Conservation (phyloP, 2,797 vertebrate species). For the Tamandua tetradactyla region DNA sequence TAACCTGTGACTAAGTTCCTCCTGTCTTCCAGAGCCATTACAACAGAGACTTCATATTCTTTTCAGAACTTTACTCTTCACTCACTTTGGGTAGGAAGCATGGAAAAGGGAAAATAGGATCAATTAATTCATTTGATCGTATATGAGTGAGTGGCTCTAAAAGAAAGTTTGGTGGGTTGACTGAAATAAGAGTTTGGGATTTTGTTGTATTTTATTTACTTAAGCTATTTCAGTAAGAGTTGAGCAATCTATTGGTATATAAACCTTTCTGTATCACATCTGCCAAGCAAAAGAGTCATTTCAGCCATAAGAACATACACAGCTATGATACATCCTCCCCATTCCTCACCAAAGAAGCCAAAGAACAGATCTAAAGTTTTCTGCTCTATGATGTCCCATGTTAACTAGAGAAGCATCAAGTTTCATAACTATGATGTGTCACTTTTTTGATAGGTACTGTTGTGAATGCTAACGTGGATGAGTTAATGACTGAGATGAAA, state of each 20-base stretch:
- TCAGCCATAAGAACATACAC: background rate
- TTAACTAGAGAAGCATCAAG: background rate
- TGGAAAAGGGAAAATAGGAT: background rate
- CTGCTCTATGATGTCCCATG: background rate
- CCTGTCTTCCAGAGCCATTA: background rate
- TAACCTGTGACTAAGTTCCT: background rate
- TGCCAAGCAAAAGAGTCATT: background rate
- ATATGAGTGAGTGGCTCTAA: background rate
- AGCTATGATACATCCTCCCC: background rate
- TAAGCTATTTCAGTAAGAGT: background rate
- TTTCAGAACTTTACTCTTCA: background rate
- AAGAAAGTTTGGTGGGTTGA: background rate
- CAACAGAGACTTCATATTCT: background rate
- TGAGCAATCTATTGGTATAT: background rate
- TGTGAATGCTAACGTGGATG: slow-evolving; percentile 74
- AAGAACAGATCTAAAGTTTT: background rate
- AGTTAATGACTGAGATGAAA: slow-evolving; percentile 84
- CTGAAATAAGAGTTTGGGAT: background rate
- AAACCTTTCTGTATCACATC: background rate
- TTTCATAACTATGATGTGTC: background rate
- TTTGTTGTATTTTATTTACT: background rate
- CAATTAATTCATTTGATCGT: background rate
- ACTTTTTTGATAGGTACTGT: slow-evolving; percentile 77
- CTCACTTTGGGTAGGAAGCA: background rate
- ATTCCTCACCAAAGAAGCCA: background rate